Evolutionary conservation across 2,113 vertebrate species (phyloP), one percentile per base, ranked within the genome.

Genomic region (Otocyon megalotis): DNA sequence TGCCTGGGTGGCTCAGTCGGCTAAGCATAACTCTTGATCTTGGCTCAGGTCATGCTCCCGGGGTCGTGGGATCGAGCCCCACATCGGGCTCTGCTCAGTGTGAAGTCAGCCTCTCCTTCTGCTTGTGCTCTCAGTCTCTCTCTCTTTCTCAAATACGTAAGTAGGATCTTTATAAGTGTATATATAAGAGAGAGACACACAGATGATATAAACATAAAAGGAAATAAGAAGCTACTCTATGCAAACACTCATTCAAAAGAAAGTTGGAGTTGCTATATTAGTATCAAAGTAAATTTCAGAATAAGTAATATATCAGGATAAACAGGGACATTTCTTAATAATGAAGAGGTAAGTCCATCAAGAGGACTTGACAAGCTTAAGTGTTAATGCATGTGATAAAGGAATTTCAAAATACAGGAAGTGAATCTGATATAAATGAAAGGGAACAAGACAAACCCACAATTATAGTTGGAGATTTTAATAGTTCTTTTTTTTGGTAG

Each of bases 241-340:
- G 26, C 3, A 92, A 37, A 85, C 2, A 62, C 20, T 76, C 20
- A 72, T 69, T 69, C 22, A 48, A 74, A 63, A 71, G 32, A 72
- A 83, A 84, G 24, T n/a, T 84, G 24, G 32, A 88, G 43, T 81
- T 93, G 19, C 26, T 77, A 28, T 62, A 84, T n/a, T 88, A 95
- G 65, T 81, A 96, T 77, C 4, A 65, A 88, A 91, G 50, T 80
- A 84, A 63, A 83, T 60, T 88, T 93, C 43, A 53, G 28, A 93
- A 84, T 93, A 93, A 91, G n/a, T n/a, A 94, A 54, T 83, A 91
- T n/a, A 43, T 13, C 9, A 19, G n/a, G 48, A 79, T 71, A 89
- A 88, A 62, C 1, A 53, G 48, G 26, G 12, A 84, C 1, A 67
- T 88, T 96, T 95, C 15, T 63, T 48, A 88, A 83, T 83, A 24